Percentiles rank a stretch among this genome's conserved stretches.
Evolutionary conservation across 2,888 invertebrate species (phyloP).

Genomic region (Linnaemya tessellans): DNA sequence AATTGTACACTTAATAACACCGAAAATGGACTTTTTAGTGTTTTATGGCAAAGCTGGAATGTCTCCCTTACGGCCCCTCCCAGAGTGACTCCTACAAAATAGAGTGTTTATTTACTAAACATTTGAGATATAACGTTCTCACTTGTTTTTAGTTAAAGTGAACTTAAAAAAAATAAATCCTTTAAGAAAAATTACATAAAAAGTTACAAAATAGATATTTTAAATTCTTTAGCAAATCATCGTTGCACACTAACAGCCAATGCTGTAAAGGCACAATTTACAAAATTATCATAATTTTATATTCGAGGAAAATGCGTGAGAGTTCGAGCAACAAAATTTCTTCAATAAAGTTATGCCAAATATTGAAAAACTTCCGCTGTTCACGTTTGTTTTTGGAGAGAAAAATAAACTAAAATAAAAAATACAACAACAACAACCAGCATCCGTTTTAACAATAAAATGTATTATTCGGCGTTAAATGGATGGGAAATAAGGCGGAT

Average conservation of each 20-base stretch:
- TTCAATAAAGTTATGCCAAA: slow-evolving; percentile 37
- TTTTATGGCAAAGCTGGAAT: no score
- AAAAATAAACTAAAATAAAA: no score
- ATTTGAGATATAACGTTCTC: no score
- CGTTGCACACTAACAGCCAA: not conserved
- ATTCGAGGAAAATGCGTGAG: not conserved
- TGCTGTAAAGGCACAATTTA: not conserved
- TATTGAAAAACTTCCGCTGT: slow-evolving; percentile 24
- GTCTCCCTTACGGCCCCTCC: no score
- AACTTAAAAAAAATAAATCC: no score
- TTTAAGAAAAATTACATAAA: no score
- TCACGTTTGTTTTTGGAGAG: slow-evolving; percentile 13
- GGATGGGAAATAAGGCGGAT: not conserved
- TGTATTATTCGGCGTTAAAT: slow-evolving; percentile 21
- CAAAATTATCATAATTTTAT: slow-evolving; percentile 33
- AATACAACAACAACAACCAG: not conserved
- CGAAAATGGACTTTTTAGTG: no score
- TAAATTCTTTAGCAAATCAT: not conserved
- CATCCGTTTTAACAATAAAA: slow-evolving; percentile 38
- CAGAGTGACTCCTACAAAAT: no score
- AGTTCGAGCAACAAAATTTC: slow-evolving; percentile 14
- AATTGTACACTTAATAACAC: no score
- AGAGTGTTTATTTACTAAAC: no score
- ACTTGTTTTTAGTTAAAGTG: no score
- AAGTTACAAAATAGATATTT: no score